A percentile compares a stretch with the other conserved stretches of the same genome.
Evolutionary conservation across 2,888 invertebrate species (phyloP).

Genomic region (Geophilus truncorum): DNA sequence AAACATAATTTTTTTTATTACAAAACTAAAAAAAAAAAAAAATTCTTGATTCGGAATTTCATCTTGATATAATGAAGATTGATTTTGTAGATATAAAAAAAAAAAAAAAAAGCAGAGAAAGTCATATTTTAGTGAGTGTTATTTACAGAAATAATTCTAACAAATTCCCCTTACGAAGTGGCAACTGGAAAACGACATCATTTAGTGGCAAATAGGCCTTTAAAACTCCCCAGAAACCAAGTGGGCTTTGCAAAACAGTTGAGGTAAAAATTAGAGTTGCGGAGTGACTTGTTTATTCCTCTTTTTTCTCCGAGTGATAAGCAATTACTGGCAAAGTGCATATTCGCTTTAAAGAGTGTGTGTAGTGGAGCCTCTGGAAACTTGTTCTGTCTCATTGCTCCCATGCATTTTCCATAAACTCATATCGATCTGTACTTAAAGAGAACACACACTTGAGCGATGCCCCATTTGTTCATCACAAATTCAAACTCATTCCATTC

Average conservation of each 20-base stretch:
- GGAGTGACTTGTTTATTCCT: neutral
- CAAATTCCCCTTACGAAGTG: neutral
- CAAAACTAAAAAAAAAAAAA: neutral
- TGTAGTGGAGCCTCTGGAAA: slow-evolving; percentile 5
- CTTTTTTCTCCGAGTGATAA: neutral
- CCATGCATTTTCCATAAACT: slow-evolving; percentile 27
- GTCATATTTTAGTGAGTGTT: neutral
- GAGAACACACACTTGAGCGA: slow-evolving; percentile 21
- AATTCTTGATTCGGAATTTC: slow-evolving; percentile 12
- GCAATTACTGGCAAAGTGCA: neutral
- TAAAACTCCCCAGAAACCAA: too few species aligned
- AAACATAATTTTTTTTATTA: neutral
- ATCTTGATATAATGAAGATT: neutral
- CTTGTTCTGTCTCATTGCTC: slow-evolving; percentile 23
- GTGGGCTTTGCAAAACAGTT: neutral
- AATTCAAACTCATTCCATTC: slow-evolving; percentile 27
- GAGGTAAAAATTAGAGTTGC: neutral
- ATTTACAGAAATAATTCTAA: neutral
- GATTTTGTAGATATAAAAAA: too few species aligned
- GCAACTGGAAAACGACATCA: neutral
- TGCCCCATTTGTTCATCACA: slow-evolving; percentile 27
- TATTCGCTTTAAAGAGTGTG: slow-evolving; percentile 15
- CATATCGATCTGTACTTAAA: slow-evolving; percentile 25
- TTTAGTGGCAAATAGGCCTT: neutral
- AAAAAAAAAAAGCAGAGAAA: too few species aligned